Evolutionary conservation across 1,140 invertebrate species (phyloP), one percentile per base, ranked within the genome.

Genomic region (Zeugodacus cucurbitae): DNA sequence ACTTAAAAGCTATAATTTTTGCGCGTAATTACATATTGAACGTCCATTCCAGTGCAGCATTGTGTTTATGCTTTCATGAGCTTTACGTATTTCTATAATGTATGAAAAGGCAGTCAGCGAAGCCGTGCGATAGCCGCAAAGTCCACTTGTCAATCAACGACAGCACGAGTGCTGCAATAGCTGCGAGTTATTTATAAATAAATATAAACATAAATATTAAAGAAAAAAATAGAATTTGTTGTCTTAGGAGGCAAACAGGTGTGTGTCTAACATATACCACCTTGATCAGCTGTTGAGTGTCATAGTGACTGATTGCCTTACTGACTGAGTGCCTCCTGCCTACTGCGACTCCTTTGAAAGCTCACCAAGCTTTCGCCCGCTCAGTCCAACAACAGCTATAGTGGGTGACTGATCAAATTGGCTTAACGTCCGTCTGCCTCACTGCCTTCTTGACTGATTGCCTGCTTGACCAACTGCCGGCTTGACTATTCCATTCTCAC

Each of bases 351-450:
- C 48, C 3, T 44, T 44, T 10, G 1, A 44, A 54, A 20, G 20
- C 3, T 70, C 32, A 1, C 26, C 32, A 37, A 14, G 8, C 7
- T 29, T 34, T 6, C 32, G 32, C 5, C 14, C 34, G 20, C 26
- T 32, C 62, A 17, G 64, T 26, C 48, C 2, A n/a, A n/a, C n/a
- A 3, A 54, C 14, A 54, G 14, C 59, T 70, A 14, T 37, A 70
- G 64, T 70, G 64, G 64, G 64, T 70, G 64, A 37, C 26, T 70
- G 64, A 34, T 29, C 29, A 70, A 70, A 70, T 70, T 70, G 64
- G 26, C 29, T 37, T 11, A 70, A 14, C 26, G n/a, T 7, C 59
- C 10, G 59, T 8, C 59, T 62, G 6, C 22, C 59, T 70, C n/a
- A 34, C 64, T 70, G 26, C 1, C 64, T 70, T 0, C 26, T 3